Base-by-base conservation (phyloP, 2,888 invertebrate species). In the Pharmacophagus antenor region DNA sequence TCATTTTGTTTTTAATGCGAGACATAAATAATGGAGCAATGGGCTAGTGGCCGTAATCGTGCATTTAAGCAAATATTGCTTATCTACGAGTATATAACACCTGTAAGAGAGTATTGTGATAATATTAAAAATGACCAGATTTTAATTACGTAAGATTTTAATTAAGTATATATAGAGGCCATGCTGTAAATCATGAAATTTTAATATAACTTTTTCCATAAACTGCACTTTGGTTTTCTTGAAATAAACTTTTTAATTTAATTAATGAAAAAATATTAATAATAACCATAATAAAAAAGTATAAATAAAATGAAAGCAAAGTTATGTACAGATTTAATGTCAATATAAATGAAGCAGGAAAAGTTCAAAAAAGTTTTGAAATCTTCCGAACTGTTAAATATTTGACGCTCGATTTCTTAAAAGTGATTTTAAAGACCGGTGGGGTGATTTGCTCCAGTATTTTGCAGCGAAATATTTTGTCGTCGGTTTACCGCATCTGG, bases 1-100 rank as follows among this genome's bases (percentile, higher is more conserved):
- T 89, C 88, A 89, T 89, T 90, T 88, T 86, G 86, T 86, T 89
- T 90, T 90, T 89, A 89, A 90, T 88, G 88, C 76, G 78, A 77
- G 70, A 71, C 84, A 86, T 90, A 89, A 89, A 89, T 89, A 89
- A 88, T 84, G 65, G 72, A 78, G 76, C 79, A 82, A 78, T 80
- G 84, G 82, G 83, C 80, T 77, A 83, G 76, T 79, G 84, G 82
- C 87, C 86, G 80, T 86, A 86, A 87, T 87, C 85, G 86, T 70
- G 73, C 80, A 76, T 79, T 85, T 85, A 83, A 80, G 82, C 77
- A 79, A 84, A 84, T 77, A 76, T 48, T 81, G 80, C 82, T 85
- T 84, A 84, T 83, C 80, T 77, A 44, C 42, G 15, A 37, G 2
- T 37, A 37, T 37, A 20, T 44, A 8, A 44, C 8, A 18, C 0